phyloP scores from a whole-genome alignment of 2,113 vertebrate species.

The Fulica atra region DNA sequence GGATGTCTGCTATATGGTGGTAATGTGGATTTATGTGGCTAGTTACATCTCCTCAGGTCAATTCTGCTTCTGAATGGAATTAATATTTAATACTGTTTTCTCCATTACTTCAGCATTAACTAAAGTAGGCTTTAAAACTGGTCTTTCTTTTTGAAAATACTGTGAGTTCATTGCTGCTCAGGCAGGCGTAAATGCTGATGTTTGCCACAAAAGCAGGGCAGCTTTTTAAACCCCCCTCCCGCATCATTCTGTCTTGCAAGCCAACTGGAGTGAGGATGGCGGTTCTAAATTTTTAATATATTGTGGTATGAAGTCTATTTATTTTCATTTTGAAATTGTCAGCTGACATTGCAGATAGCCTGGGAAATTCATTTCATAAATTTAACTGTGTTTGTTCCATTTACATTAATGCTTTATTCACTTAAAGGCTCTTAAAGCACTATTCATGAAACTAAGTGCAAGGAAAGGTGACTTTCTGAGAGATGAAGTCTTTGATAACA shows the following conservation, averaged over 20 bases:
- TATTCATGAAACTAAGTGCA: not conserved
- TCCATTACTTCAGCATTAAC: conserved; percentile 62
- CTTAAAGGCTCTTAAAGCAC: conserved; percentile 21
- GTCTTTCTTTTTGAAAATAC: conserved; percentile 37
- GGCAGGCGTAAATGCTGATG: conserved; percentile 8
- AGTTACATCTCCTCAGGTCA: conserved; percentile 45
- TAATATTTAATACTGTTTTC: conserved; percentile 67
- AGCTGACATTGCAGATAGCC: conserved; percentile 18
- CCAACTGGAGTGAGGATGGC: not conserved
- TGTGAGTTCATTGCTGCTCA: conserved; percentile 13
- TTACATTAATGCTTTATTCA: conserved; percentile 40
- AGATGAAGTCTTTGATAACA: not conserved
- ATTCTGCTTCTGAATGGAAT: conserved; percentile 66
- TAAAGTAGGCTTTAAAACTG: conserved; percentile 45
- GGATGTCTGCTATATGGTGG: conserved; percentile 27
- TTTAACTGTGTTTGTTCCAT: conserved; percentile 34
- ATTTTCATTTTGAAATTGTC: conserved; percentile 50
- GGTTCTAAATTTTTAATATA: conserved; percentile 53
- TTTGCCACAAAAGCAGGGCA: conserved; percentile 6
- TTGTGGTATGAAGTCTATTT: conserved; percentile 53
- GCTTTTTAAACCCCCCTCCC: not conserved
- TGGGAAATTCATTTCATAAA: conserved; percentile 29
- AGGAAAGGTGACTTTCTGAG: not conserved
- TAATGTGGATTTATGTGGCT: conserved; percentile 55
- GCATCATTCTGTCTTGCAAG: conserved; percentile 27